Percentiles rank a stretch among this genome's conserved stretches.
These are phyloP conservation scores for Siderastrea radians DNA, from an alignment of 92 coral and sea anemone genomes.

Conservation along the genomic window DNA sequence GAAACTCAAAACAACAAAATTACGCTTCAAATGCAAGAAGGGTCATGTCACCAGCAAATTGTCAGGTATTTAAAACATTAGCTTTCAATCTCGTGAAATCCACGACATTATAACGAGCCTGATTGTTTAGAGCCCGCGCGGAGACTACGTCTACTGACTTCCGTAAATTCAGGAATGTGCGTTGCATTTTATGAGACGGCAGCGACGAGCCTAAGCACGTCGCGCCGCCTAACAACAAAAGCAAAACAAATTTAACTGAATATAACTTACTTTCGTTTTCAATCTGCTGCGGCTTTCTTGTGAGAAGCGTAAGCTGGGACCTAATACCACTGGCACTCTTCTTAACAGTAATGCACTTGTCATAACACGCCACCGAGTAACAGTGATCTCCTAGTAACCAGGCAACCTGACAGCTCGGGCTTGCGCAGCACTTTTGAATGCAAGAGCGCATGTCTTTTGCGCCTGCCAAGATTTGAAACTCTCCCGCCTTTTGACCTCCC, in stretches of 20 bases:
- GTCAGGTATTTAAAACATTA: no score
- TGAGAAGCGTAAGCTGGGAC: slow-evolving; percentile 78
- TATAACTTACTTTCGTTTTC: slow-evolving; percentile 84
- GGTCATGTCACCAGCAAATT: no score
- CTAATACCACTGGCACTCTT: slow-evolving; percentile 47
- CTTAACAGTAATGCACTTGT: slow-evolving; percentile 80
- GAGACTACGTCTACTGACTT: no score
- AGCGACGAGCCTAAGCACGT: no score
- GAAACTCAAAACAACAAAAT: no score
- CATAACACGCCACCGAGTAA: slow-evolving; percentile 91
- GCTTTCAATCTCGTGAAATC: no score
- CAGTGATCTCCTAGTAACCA: slow-evolving; percentile 89
- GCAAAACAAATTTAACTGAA: neutral
- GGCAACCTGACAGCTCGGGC: slow-evolving; percentile 85
- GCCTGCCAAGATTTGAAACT: slow-evolving; percentile 78
- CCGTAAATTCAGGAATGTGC: no score
- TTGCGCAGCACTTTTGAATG: slow-evolving; percentile 86
- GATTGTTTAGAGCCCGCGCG: no score
- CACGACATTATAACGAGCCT: no score
- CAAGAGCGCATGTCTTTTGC: slow-evolving; percentile 83
- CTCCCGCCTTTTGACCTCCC: slow-evolving; percentile 85
- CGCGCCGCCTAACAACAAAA: no score
- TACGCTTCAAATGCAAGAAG: no score
- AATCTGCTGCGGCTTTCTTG: slow-evolving; percentile 46
- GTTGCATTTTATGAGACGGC: no score